Conservation (phyloP, 2,888 invertebrate genomes). For the Idaea straminata region DNA sequence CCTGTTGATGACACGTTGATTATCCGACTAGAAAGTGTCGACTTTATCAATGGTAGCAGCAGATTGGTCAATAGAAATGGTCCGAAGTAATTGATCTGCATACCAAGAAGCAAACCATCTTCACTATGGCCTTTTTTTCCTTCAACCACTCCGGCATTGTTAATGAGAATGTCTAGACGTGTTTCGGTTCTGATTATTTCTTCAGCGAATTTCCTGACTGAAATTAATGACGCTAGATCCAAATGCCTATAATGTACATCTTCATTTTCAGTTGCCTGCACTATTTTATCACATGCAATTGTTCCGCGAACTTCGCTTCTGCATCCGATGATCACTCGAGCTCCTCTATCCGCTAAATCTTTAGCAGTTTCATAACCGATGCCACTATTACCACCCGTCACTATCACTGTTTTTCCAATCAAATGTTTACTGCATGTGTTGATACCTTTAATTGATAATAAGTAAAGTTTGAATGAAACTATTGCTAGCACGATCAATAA, state of each 20-base stretch:
- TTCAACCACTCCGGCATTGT: slow-evolving; percentile 68
- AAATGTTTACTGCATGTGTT: slow-evolving; percentile 64
- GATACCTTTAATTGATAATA: slow-evolving; percentile 31
- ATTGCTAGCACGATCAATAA: background rate
- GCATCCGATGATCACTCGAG: slow-evolving; percentile 89
- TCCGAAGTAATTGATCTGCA: slow-evolving; percentile 82
- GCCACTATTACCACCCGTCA: slow-evolving; percentile 91
- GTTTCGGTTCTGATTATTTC: slow-evolving; percentile 74
- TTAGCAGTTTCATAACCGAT: slow-evolving; percentile 89
- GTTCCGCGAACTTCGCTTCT: slow-evolving; percentile 84
- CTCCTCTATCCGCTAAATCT: slow-evolving; percentile 86
- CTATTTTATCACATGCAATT: slow-evolving; percentile 59
- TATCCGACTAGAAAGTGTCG: background rate
- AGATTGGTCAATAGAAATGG: slow-evolving; percentile 84
- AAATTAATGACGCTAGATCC: slow-evolving; percentile 75
- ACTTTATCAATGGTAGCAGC: slow-evolving; percentile 38
- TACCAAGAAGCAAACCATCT: slow-evolving; percentile 45
- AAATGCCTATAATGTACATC: slow-evolving; percentile 62
- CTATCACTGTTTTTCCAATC: slow-evolving; percentile 89
- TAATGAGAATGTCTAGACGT: slow-evolving; percentile 80
- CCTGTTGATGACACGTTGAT: background rate
- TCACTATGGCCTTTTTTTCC: background rate
- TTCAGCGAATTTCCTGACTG: slow-evolving; percentile 83
- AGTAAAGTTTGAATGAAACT: background rate
- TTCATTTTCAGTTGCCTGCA: slow-evolving; percentile 44